Base-by-base conservation (phyloP, 2,888 invertebrate species). In the Hyles lineata region DNA sequence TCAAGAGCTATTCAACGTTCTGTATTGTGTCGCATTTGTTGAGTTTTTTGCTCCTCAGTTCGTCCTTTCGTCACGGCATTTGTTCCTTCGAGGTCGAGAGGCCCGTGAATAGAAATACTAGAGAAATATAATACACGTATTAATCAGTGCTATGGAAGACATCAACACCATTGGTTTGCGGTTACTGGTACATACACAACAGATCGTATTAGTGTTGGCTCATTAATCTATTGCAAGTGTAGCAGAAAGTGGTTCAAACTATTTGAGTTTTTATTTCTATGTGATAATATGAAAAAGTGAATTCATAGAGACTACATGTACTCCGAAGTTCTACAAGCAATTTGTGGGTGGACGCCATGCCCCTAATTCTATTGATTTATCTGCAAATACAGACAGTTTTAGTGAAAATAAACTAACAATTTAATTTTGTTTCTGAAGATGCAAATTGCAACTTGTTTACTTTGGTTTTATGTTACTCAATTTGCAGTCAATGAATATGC, bases 41-140 rank as follows among this genome's bases (percentile, higher is more conserved):
- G 74, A 35, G 79, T 82, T 85, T 87, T 88, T 87, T 86, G 81
- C 80, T 76, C 74, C 78, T 82, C 82, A 84, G 82, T 83, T 74
- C 80, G 82, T 86, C 85, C 85, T 89, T 89, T 88, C 85, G 89
- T 87, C 85, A 87, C 84, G 88, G 80, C 76, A 80, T 81, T 82
- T 76, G 83, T 77, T 74, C 84, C 79, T 83, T 77, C 88, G 88
- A 89, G 89, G 89, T 84, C 87, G 82, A 79, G 83, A 88, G 87
- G 86, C 88, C 86, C 76, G 80, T 79, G 77, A 78, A 83, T 78
- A 79, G 77, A 79, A 78, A 62, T 19, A 29, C 35, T 62, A n/a
- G 72, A 79, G 77, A 78, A 81, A 79, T 80, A 80, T 81, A 77
- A 80, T 80, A 77, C 63, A 25, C 50, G 9, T 69, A 73, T 62